These are phyloP conservation scores for Brachyptera putata DNA, from an alignment of 2,888 invertebrate genomes.

Conservation along the genomic window DNA sequence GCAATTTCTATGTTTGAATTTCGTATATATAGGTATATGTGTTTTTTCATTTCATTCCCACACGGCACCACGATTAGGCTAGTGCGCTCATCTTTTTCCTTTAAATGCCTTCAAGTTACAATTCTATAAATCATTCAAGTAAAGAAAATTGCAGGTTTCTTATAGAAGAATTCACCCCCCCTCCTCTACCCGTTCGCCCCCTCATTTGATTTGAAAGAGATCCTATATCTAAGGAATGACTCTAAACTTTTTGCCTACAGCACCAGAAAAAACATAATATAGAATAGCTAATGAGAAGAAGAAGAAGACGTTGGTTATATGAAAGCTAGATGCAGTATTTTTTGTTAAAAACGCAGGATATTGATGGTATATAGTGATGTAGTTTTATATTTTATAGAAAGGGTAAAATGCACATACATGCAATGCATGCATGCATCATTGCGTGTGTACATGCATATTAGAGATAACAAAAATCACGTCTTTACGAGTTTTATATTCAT, in stretches of 20 bases:
- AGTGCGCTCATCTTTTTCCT: neutral
- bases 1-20: slow-evolving; percentile 14
- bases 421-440: slow-evolving; percentile 10
- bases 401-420: neutral
- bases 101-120: slow-evolving; percentile 21
- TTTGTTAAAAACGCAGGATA: neutral
- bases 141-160: slow-evolving; percentile 29
- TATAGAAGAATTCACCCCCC: slow-evolving; percentile 9
- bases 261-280: neutral
- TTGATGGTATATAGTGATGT: no score
- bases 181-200: no score
- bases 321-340: neutral
- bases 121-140: slow-evolving; percentile 31
- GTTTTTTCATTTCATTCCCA: slow-evolving; percentile 24
- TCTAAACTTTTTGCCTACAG: slow-evolving; percentile 3
- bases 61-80: slow-evolving; percentile 15
- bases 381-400: slow-evolving; percentile 1
- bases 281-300: slow-evolving; percentile 7
- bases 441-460: slow-evolving; percentile 9
- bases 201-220: neutral
- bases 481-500: neutral
- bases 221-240: neutral
- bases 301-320: neutral
- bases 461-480: neutral
- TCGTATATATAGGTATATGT: no score